A percentile compares a stretch with the other conserved stretches of the same genome.
These are phyloP conservation scores for Tenthredo amoena DNA, from an alignment of 2,888 invertebrate species.

Conservation along the genomic window DNA sequence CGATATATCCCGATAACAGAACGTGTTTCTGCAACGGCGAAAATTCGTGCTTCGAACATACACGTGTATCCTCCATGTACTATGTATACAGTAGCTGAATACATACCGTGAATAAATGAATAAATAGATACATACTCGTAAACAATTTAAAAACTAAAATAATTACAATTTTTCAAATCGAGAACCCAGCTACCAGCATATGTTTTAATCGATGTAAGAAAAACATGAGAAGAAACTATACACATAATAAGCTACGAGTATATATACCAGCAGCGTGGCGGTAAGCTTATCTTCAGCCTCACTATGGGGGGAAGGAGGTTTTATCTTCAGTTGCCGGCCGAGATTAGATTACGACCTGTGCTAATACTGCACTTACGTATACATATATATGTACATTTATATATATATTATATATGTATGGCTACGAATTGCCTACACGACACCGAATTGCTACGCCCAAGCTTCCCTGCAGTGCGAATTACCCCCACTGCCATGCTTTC, in stretches of 20 bases:
- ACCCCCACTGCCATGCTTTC: background rate
- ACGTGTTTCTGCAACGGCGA: background rate
- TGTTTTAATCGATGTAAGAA: background rate
- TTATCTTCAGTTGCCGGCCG: constrained; percentile 38
- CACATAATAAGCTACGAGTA: background rate
- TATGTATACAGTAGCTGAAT: background rate
- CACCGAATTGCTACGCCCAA: background rate
- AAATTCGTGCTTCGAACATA: background rate
- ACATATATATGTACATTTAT: background rate
- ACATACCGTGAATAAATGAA: background rate
- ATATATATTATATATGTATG: background rate
- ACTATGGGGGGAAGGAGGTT: constrained; percentile 16
- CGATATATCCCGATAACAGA: constrained; percentile 20
- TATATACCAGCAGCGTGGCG: constrained; percentile 2
- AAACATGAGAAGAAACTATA: background rate
- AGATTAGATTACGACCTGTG: constrained; percentile 49
- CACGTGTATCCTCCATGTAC: background rate
- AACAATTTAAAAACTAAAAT: background rate
- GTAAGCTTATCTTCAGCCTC: constrained; percentile 31
- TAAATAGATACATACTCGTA: background rate
- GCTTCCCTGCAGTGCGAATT: background rate
- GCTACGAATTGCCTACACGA: constrained; percentile 9
- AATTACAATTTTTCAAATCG: background rate
- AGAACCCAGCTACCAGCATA: background rate
- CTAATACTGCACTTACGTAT: constrained; percentile 18